These are phyloP conservation scores for Pampus argenteus DNA, from an alignment of 2,797 vertebrate genomes.

Conservation along the genomic window DNA sequence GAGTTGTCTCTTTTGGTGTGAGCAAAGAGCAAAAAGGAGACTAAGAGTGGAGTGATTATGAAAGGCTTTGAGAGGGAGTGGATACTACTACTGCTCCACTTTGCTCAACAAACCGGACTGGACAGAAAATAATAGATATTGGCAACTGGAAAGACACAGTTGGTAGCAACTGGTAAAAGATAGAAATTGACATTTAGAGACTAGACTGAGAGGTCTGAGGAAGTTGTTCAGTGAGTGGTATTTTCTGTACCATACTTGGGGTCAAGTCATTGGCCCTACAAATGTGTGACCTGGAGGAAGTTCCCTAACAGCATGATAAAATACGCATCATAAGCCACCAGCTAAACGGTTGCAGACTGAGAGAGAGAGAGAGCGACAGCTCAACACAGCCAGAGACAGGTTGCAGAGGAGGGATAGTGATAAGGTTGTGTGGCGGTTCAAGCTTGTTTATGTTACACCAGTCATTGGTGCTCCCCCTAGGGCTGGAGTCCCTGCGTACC, in stretches of 20 bases:
- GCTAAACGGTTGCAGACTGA: background rate
- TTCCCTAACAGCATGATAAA: background rate
- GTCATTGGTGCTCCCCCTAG: background rate
- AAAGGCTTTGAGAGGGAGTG: constrained; percentile 12
- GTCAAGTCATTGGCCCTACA: constrained; percentile 10
- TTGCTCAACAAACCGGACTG: background rate
- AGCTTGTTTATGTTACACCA: background rate
- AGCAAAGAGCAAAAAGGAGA: constrained; percentile 8
- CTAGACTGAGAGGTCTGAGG: background rate
- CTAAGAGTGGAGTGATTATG: constrained; percentile 17
- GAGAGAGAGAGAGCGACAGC: background rate
- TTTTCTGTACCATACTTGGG: background rate
- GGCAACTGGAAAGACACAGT: background rate
- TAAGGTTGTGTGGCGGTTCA: background rate
- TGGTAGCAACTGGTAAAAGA: background rate
- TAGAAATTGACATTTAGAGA: background rate
- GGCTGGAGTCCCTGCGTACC: background rate
- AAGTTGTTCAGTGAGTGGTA: background rate
- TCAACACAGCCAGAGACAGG: background rate
- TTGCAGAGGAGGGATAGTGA: background rate
- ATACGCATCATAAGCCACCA: constrained; percentile 11
- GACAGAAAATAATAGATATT: constrained; percentile 1
- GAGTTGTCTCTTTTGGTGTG: background rate
- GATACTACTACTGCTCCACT: constrained; percentile 16
- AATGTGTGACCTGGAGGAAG: constrained; percentile 11